A percentile compares a stretch with the other conserved stretches of the same genome.
Evolutionary conservation across 1,140 invertebrate genomes (phyloP).

Genomic region (Drosophila biarmipes): DNA sequence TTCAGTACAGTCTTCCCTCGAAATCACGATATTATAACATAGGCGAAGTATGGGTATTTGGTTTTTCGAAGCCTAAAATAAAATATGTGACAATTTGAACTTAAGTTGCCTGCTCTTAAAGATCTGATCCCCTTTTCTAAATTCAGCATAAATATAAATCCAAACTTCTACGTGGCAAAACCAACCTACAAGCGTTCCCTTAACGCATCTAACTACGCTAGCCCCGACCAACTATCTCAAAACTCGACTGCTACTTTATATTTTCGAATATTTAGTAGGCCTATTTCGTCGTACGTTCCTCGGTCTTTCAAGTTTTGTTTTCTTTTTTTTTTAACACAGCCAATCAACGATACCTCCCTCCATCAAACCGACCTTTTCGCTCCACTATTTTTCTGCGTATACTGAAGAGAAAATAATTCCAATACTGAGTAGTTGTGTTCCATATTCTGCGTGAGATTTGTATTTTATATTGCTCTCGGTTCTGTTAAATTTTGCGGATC

Average conservation of each 20-base stretch:
- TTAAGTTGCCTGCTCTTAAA: constrained; percentile 42
- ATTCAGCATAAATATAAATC: constrained; percentile 23
- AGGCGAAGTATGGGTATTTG: constrained; percentile 17
- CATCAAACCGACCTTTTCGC: constrained; percentile 17
- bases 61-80: constrained; percentile 25
- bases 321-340: constrained; percentile 66
- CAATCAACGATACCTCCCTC: constrained; percentile 68
- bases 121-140: constrained; percentile 10
- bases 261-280: constrained; percentile 1
- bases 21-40: constrained; percentile 17
- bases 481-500: constrained; percentile 21
- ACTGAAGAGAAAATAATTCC: constrained; percentile 35
- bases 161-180: constrained; percentile 7
- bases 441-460: constrained; percentile 16
- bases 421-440: constrained; percentile 25
- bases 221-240: constrained; percentile 14
- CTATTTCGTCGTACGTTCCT: constrained; percentile 31
- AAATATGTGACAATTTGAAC: constrained; percentile 60
- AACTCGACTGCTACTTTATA: constrained; percentile 15
- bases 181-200: constrained; percentile 44
- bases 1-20: constrained; percentile 35
- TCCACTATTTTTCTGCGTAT: constrained; percentile 20
- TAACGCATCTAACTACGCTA: constrained; percentile 50
- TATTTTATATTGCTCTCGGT: constrained; percentile 34
- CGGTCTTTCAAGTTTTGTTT: constrained; percentile 18